phyloP scores from a whole-genome alignment of 1,140 invertebrate species.

The Maniola jurtina region DNA sequence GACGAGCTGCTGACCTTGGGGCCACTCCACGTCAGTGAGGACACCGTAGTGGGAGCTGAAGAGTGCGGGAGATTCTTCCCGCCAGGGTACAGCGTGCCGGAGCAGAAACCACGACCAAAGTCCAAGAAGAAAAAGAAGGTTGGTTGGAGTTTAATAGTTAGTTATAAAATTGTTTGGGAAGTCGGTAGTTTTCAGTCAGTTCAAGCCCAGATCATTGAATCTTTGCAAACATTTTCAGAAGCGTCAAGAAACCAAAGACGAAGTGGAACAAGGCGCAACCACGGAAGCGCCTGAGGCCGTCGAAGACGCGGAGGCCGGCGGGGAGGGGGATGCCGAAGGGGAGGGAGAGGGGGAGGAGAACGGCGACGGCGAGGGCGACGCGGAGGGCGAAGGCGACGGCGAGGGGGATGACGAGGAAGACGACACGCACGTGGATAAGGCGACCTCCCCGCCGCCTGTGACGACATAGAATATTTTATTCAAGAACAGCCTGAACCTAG shows the following conservation, averaged over 20 bases:
- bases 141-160: neutral
- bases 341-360: constrained; percentile 34
- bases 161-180: neutral
- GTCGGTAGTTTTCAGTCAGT: neutral
- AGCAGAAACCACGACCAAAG: constrained; percentile 57
- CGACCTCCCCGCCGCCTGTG: constrained; percentile 59
- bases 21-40: constrained; percentile 80
- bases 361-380: constrained; percentile 36
- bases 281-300: constrained; percentile 22
- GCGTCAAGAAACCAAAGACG: constrained; percentile 58
- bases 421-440: constrained; percentile 51
- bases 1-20: constrained; percentile 75
- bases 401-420: constrained; percentile 40
- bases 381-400: constrained; percentile 41
- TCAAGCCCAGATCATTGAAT: too few relatives aligned
- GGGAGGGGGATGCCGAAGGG: constrained; percentile 23
- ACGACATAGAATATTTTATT: neutral
- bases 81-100: constrained; percentile 77
- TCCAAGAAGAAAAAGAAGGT: constrained; percentile 74
- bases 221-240: constrained; percentile 41
- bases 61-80: constrained; percentile 82
- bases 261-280: constrained; percentile 29
- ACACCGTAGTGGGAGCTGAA: constrained; percentile 79
- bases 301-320: constrained; percentile 25
- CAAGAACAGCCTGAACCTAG: too few relatives aligned